Evolutionary conservation across 2,797 vertebrate species (phyloP).

Genomic region (Melopsittacus undulatus): DNA sequence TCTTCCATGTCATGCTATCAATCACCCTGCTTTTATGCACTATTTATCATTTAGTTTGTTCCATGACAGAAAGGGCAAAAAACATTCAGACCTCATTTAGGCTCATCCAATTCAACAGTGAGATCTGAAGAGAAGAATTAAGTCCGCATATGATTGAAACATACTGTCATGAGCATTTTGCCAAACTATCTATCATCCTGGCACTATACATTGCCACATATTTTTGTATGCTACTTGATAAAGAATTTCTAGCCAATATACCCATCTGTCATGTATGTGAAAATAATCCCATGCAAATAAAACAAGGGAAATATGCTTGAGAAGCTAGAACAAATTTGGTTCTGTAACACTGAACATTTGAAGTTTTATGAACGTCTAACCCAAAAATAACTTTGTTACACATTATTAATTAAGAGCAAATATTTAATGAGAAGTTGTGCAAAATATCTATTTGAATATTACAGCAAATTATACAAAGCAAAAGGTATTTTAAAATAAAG

Average conservation of each 20-base stretch:
- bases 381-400: neutral
- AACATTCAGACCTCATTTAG: neutral
- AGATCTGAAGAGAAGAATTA: neutral
- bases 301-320: constrained; percentile 1
- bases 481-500: neutral
- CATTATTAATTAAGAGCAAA: neutral
- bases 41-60: neutral
- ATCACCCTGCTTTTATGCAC: neutral
- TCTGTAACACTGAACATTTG: neutral
- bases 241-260: constrained; percentile 14
- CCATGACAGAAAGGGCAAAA: neutral
- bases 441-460: neutral
- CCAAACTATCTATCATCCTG: neutral
- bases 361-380: neutral
- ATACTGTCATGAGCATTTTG: neutral
- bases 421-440: neutral
- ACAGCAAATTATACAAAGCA: neutral
- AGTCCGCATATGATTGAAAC: neutral
- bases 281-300: constrained; percentile 29
- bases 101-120: neutral
- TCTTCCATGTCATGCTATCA: neutral
- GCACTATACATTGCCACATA: neutral
- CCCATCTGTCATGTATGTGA: constrained; percentile 17
- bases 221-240: neutral
- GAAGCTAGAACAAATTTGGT: neutral